Evolutionary conservation across 2,888 invertebrate genomes (phyloP).

Genomic region (Vesta saturnalis): DNA sequence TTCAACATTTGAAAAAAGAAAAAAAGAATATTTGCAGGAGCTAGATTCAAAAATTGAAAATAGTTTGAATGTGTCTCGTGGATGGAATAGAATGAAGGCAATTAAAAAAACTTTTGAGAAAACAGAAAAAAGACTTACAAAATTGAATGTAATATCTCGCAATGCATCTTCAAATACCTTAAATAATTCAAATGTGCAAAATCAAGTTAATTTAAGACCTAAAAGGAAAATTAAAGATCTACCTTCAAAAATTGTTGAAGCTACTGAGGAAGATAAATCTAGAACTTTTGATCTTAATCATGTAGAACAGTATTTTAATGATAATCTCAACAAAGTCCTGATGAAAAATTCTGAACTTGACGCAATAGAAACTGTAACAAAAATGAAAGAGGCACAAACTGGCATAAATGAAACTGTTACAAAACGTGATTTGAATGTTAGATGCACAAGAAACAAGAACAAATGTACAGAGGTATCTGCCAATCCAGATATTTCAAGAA

Average conservation of each 20-base stretch:
- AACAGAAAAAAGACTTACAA: conserved; percentile 29
- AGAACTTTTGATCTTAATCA: conserved; percentile 25
- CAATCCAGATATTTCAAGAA: too few species aligned
- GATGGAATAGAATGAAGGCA: conserved; percentile 48
- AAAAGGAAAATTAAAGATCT: neutral
- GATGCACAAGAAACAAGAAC: too few species aligned
- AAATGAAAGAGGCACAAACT: neutral
- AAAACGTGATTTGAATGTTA: too few species aligned
- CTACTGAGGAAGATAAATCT: neutral
- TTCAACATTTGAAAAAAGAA: neutral
- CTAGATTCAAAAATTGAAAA: neutral
- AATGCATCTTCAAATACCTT: neutral
- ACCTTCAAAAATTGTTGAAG: neutral
- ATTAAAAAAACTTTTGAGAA: conserved; percentile 44
- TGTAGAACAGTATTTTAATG: conserved; percentile 27
- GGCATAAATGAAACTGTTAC: too few species aligned
- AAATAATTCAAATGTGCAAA: neutral
- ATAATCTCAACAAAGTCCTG: conserved; percentile 15
- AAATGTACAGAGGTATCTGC: too few species aligned
- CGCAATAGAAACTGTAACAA: neutral
- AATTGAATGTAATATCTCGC: conserved; percentile 30
- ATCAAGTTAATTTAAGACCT: neutral
- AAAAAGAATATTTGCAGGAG: neutral
- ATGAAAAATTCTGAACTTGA: too few species aligned
- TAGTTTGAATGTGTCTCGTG: conserved; percentile 24